Base-by-base conservation (phyloP, 1,140 invertebrate genomes). In the Diorhabda carinulata region DNA sequence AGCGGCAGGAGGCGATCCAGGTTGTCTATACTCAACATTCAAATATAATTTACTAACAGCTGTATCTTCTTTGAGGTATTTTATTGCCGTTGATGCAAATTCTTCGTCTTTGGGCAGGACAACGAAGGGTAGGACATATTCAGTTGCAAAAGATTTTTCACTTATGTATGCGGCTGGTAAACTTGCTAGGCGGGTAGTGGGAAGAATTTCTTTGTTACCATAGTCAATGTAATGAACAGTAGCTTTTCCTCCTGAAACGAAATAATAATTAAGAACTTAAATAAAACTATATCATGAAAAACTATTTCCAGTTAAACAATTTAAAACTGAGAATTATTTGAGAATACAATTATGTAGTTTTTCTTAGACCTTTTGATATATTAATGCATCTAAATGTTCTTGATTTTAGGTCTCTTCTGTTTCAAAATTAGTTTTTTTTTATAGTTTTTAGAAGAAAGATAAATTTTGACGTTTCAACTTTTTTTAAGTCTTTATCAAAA, bases 41-140 rank as follows among this genome's bases (percentile, higher is more conserved):
- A 94, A 76, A 7, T 91, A 81, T 41, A 94, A 82, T 66, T 88
- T 89, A 69, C 70, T 65, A 73, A 90, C 87, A 74, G 82, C 84
- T 57, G 88, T 83, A 61, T 91, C 89, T 72, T 90, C 85, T 67
- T 86, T 84, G 64, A 95, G 84, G n/a, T 84, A 86, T 68, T 89
- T 86, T 4, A 94, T 81, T 0, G 94, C 92, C 74, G 91, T 87
- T 44, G 89, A 86, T 70, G 87, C 86, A 76, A 93, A 90, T 68
- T 97, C 95, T 61, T 89, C 90, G 82, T 98, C 95, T 68, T 88
- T 85, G 2, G 96, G 94, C 76, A 96, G 86, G 72, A 86, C 83
- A 25, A 96, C 88, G 77, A 92, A 91, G 4, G 95, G 95, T 56
- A 99, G 81, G 4, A 83, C 82, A 79, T 95, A 98, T 80, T 98